Evolutionary conservation across 2,888 invertebrate genomes (phyloP).

Genomic region (Drosophila gaucha): DNA sequence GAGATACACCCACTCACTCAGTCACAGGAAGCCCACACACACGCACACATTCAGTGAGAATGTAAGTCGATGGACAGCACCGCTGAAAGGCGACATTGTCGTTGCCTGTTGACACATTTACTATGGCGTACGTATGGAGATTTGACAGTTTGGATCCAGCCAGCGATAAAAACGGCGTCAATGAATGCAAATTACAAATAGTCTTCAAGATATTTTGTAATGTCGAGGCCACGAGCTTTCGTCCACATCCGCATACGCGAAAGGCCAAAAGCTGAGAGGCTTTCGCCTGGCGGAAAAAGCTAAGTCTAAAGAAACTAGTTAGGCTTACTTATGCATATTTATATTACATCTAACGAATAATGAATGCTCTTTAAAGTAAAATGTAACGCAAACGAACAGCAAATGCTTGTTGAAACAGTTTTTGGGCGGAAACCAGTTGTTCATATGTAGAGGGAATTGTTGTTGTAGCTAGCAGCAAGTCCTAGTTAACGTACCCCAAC

Average conservation of each 20-base stretch:
- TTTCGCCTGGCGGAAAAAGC: slow-evolving; percentile 51
- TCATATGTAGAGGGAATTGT: background rate
- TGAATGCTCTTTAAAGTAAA: slow-evolving; percentile 6
- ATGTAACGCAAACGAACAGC: background rate
- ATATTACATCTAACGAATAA: slow-evolving; percentile 5
- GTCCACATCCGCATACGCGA: slow-evolving; percentile 28
- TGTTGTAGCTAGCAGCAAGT: slow-evolving; percentile 4
- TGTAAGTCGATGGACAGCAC: slow-evolving; percentile 58
- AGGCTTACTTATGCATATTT: slow-evolving; percentile 24
- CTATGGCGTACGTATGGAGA: slow-evolving; percentile 40
- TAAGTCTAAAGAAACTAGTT: slow-evolving; percentile 43
- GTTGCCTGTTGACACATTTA: slow-evolving; percentile 70
- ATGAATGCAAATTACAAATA: slow-evolving; percentile 77
- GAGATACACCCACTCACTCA: slow-evolving; percentile 22
- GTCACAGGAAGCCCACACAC: slow-evolving; percentile 14
- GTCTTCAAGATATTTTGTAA: slow-evolving; percentile 59
- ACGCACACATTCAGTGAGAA: slow-evolving; percentile 29
- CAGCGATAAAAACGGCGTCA: slow-evolving; percentile 60
- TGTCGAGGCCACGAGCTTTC: slow-evolving; percentile 47
- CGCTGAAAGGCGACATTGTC: slow-evolving; percentile 56
- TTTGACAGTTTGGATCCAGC: slow-evolving; percentile 57
- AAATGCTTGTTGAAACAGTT: too few species aligned
- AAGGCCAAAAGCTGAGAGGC: slow-evolving; percentile 49
- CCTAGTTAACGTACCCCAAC: slow-evolving; percentile 30
- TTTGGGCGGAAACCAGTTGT: background rate